phyloP scores from a whole-genome alignment of 1,140 invertebrate species.

The Bombus pascuorum region DNA sequence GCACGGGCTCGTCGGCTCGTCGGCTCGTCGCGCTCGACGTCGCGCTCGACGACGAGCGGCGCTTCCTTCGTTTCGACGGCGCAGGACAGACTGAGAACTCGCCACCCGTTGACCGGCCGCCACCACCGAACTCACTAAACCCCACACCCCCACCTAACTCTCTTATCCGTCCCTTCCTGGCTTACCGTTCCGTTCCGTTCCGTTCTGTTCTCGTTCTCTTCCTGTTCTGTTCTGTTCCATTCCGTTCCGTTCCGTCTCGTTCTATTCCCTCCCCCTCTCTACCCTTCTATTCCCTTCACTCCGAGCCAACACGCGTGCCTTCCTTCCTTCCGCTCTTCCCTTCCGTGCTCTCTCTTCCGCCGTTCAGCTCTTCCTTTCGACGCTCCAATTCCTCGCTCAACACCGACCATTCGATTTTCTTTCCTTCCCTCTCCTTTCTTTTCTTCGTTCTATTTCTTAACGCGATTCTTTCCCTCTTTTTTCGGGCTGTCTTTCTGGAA shows the following conservation, averaged over 20 bases:
- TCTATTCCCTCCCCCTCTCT: neutral
- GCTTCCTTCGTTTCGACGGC: conserved; percentile 65
- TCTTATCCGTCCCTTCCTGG: neutral
- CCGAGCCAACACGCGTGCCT: neutral
- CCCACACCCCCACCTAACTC: neutral
- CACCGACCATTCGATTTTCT: neutral
- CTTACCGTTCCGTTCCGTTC: conserved; percentile 16
- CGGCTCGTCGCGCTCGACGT: conserved; percentile 62
- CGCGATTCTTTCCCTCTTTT: neutral
- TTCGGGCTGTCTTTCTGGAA: neutral
- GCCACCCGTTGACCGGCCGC: conserved; percentile 1
- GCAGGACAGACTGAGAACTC: conserved; percentile 62
- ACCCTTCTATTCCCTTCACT: neutral
- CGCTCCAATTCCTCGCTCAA: neutral
- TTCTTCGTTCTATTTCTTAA: neutral
- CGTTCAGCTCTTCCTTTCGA: neutral
- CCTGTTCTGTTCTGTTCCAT: neutral
- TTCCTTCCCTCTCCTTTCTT: neutral
- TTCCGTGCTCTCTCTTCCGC: neutral
- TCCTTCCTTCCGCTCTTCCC: neutral
- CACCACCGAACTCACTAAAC: neutral
- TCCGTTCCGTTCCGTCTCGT: too few species aligned
- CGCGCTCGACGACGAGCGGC: conserved; percentile 64
- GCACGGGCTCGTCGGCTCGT: conserved; percentile 56
- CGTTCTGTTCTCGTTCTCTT: neutral